Evolutionary conservation across 30 jellyfish, hydroid and myxozoan species (phyloP).

Genomic region (Cassiopea xamachana): DNA sequence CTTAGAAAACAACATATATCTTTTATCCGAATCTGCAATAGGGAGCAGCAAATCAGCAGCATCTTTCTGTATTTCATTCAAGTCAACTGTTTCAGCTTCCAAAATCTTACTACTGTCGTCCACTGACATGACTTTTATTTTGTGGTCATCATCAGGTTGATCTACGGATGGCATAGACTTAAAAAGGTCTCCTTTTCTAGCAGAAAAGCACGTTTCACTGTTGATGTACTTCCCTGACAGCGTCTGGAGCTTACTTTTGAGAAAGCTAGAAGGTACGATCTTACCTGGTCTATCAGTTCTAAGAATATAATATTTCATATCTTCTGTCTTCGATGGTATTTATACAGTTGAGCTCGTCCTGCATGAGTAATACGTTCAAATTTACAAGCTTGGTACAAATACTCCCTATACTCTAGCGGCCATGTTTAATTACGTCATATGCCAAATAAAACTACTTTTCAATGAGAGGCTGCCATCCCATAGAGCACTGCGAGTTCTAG

Average conservation of each 20-base stretch:
- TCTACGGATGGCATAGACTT: constrained; percentile 14
- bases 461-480: neutral
- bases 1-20: constrained; percentile 46
- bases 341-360: neutral
- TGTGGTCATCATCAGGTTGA: constrained; percentile 40
- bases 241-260: neutral
- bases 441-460: neutral
- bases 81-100: constrained; percentile 37
- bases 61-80: constrained; percentile 27
- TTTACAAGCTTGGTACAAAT: neutral
- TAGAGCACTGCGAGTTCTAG: neutral
- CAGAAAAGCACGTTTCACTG: constrained; percentile 20
- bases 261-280: constrained; percentile 14
- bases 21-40: constrained; percentile 20
- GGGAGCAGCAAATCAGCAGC: constrained; percentile 45
- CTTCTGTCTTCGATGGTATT: neutral
- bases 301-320: constrained; percentile 10
- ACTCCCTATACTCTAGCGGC: neutral
- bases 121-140: constrained; percentile 24
- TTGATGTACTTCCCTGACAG: constrained; percentile 7
- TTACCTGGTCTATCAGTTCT: constrained; percentile 54
- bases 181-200: constrained; percentile 63
- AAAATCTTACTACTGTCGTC: constrained; percentile 24
- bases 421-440: neutral
- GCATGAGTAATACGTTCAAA: neutral